Evolutionary conservation across 1,140 invertebrate species (phyloP), one percentile per base, ranked within the genome.

Genomic region (Calephelis virginiensis): DNA sequence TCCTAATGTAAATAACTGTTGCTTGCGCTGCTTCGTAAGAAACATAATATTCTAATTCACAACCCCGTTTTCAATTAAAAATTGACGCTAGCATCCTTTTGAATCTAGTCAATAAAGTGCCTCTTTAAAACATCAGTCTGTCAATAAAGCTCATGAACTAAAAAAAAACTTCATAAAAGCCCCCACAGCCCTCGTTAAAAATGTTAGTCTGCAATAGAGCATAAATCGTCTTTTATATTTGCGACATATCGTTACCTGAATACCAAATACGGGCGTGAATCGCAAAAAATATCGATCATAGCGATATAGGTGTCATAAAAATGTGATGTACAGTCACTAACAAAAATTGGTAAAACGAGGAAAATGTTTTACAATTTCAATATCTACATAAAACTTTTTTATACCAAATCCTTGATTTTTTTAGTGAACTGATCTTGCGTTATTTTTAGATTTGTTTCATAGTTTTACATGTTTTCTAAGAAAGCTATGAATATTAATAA

Each of bases 201-300:
- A 59, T 37, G 53, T 59, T 59, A 59, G 53, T 59, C 28, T 59
- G 53, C 53, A 59, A 59, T 59, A 59, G 53, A 59, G 53, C 53
- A 38, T 59, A 59, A 59, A 59, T 59, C 53, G 53, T 59, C 53
- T 37, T 59, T 59, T 59, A 59, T 59, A 59, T 59, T 59, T 59
- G 53, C 53, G 53, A 59, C 53, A 59, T 59, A 59, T 59, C 53
- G 53, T 59, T 59, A 37, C 53, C 17, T 59, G 53, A 59, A 59
- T 59, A 59, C 53, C 53, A 59, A 59, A 59, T 59, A 59, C 53
- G 53, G 53, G 53, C 53, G 53, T 37, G 53, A 59, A 59, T 59
- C 53, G 53, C n/a, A 59, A 12, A 38, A 59, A 59, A 59, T 59
- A 59, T 59, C 53, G 53, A 59, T 59, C 53, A 37, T 9, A 8